Evolutionary conservation across 2,113 vertebrate genomes (phyloP), one percentile per base, ranked within the genome.

Genomic region (Silurus meridionalis): DNA sequence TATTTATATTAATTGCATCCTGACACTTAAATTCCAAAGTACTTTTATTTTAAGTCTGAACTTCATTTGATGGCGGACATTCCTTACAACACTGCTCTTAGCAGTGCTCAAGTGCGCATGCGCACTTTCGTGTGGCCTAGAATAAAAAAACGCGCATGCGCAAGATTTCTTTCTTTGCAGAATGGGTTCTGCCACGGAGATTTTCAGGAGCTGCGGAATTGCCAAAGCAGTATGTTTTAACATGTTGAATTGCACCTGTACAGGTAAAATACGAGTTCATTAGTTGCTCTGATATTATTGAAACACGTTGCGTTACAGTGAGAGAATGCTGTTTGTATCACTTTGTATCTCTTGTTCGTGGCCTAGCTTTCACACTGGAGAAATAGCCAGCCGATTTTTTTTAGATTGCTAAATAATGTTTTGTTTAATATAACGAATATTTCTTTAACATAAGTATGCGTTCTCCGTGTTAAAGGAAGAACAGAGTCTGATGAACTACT

Each of bases 111-210:
- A 85, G 28, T 80, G 52, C 88, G 88, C 88, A 87, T 85, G 88
- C 21, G 83, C 57, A 48, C 17, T 21, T 46, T 25, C 13, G 69
- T 69, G 5, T 19, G 67, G 0, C n/a, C 53, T 83, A 46, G 87
- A 66, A 79, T 66, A 17, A 9, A 11, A 37, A 61, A 83, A 28
- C 8, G 37, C 88, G 86, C 88, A 83, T 83, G 86, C 86, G 88
- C 46, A 1, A 61, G 2, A 0, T 67, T 37, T 82, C 66, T 85
- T 84, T 52, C 81, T 78, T 23, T 21, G n/a, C 28, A 60, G 53
- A 17, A 72, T 74, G 81, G 60, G 57, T 28, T 19, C 13, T 4
- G 21, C 7, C 17, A 23, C 2, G 48, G 79, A 53, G 72, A 0
- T 1, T 50, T 17, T 60, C 25, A 19, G 25, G 25, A 17, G 17